Evolutionary conservation across 2,113 vertebrate genomes (phyloP).

Genomic region (Gasterosteus nipponicus): DNA sequence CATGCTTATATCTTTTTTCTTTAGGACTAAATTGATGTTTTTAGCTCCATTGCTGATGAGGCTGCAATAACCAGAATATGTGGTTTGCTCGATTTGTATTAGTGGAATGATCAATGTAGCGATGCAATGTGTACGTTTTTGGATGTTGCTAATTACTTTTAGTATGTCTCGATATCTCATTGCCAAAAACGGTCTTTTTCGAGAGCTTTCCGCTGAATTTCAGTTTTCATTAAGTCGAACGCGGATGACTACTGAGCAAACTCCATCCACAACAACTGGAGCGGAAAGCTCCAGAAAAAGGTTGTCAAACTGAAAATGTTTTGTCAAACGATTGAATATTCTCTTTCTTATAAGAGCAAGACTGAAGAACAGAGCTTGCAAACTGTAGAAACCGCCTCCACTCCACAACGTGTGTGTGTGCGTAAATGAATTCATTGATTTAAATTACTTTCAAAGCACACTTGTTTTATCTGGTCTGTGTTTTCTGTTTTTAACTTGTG

Average conservation of each 20-base stretch:
- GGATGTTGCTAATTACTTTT: neutral
- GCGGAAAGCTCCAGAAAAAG: neutral
- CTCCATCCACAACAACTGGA: neutral
- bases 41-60: neutral
- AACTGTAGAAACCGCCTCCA: no score
- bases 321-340: neutral
- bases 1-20: neutral
- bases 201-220: neutral
- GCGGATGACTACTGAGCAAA: neutral
- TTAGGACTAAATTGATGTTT: neutral
- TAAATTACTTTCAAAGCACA: neutral
- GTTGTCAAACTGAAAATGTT: neutral
- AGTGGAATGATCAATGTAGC: neutral
- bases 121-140: neutral
- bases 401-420: neutral
- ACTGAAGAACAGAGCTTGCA: neutral
- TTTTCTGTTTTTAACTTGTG: constrained; percentile 6
- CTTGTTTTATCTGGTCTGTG: constrained; percentile 5
- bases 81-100: neutral
- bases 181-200: neutral
- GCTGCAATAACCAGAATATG: neutral
- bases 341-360: neutral
- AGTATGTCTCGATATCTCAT: neutral
- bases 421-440: no score
- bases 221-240: neutral